These are phyloP conservation scores for Caradrina kadenii DNA, from an alignment of 2,888 invertebrate species.

Conservation along the genomic window DNA sequence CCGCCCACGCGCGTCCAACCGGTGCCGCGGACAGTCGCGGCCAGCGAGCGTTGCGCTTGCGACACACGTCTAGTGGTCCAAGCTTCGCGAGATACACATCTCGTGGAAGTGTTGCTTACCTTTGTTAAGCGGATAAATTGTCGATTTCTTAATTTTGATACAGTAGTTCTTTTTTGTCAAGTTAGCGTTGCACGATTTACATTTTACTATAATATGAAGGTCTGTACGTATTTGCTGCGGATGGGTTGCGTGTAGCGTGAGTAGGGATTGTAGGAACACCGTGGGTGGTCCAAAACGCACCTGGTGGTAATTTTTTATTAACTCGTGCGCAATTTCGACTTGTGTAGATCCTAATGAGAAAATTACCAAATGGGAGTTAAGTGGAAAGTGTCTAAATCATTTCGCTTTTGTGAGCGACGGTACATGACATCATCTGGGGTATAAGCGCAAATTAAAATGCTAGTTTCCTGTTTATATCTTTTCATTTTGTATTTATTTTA, in stretches of 20 bases:
- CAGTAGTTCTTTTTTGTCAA: background rate
- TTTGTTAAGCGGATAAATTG: constrained; percentile 9
- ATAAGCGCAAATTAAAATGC: constrained; percentile 82
- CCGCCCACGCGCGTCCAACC: constrained; percentile 81
- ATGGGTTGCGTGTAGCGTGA: background rate
- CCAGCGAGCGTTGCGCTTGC: constrained; percentile 54
- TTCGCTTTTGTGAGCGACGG: constrained; percentile 67
- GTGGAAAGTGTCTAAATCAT: constrained; percentile 47
- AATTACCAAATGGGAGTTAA: constrained; percentile 16
- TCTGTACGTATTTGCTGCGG: background rate
- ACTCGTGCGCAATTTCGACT: background rate
- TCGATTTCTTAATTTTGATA: constrained; percentile 1
- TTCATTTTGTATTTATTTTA: constrained; percentile 77
- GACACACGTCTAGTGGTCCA: constrained; percentile 29
- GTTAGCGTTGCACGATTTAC: no score
- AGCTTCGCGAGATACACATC: constrained; percentile 14
- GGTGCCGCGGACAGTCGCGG: constrained; percentile 69
- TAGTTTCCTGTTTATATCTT: constrained; percentile 82
- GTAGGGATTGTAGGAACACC: background rate
- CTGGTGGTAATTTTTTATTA: constrained; percentile 8
- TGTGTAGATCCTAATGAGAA: constrained; percentile 7
- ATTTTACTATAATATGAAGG: constrained; percentile 5
- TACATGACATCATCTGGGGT: constrained; percentile 84
- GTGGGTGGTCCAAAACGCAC: constrained; percentile 31
- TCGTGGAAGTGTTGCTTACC: constrained; percentile 5